phyloP scores from a whole-genome alignment of 2,888 invertebrate genomes.

The Philaethria dido region DNA sequence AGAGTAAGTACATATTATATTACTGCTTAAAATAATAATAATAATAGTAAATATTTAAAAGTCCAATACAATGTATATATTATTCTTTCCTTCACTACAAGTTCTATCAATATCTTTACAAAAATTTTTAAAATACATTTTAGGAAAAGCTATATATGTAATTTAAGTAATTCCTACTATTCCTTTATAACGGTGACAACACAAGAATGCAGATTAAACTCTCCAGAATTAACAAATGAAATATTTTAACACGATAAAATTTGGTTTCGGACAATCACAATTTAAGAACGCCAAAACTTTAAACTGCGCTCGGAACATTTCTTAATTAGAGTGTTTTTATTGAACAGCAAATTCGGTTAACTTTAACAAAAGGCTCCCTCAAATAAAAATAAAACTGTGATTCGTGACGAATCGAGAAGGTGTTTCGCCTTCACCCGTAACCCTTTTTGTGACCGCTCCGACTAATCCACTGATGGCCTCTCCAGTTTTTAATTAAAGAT shows the following conservation, averaged over 20 bases:
- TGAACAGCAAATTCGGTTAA: constrained; percentile 81
- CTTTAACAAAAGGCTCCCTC: constrained; percentile 77
- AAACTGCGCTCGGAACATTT: constrained; percentile 77
- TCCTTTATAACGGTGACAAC: constrained; percentile 11
- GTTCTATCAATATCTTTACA: too few relatives aligned
- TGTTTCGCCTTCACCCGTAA: constrained; percentile 76
- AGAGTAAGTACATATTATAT: too few relatives aligned
- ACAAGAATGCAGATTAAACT: constrained; percentile 34
- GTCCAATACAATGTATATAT: too few relatives aligned
- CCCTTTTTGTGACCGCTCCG: constrained; percentile 78
- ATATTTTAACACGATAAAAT: constrained; percentile 54
- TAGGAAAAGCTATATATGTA: background rate
- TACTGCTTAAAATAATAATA: too few relatives aligned
- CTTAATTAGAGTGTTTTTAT: constrained; percentile 81
- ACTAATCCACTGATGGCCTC: constrained; percentile 79
- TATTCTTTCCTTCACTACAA: too few relatives aligned
- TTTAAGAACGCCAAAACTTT: constrained; percentile 66
- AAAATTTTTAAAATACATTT: too few relatives aligned
- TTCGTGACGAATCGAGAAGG: constrained; percentile 81
- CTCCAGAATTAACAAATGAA: constrained; percentile 48
- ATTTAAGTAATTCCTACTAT: background rate
- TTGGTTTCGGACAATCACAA: constrained; percentile 53
- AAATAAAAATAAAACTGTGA: constrained; percentile 79
- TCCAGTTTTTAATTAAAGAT: constrained; percentile 81
- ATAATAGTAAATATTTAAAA: too few relatives aligned